Evolutionary conservation across 2,797 vertebrate species (phyloP).

Genomic region (Leptoclinus maculatus): DNA sequence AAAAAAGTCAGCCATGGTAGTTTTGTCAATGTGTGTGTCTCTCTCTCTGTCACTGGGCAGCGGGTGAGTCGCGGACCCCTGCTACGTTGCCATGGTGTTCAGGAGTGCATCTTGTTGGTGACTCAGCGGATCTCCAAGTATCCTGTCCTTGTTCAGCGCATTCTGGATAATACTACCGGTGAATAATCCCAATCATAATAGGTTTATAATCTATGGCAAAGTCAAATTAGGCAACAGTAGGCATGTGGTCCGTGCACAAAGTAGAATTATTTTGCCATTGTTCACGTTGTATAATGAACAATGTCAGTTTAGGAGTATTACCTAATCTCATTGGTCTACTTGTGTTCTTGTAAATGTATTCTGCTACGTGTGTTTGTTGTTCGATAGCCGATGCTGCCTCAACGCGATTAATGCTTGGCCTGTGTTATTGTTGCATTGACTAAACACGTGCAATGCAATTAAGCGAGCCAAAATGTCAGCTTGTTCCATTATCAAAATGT

Average conservation of each 20-base stretch:
- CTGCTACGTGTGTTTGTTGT: too few relatives aligned
- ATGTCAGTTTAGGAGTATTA: too few relatives aligned
- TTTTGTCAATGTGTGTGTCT: background rate
- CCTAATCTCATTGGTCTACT: too few relatives aligned
- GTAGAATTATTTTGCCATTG: too few relatives aligned
- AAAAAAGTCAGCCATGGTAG: background rate
- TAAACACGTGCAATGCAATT: too few relatives aligned
- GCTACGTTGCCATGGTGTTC: conserved; percentile 91
- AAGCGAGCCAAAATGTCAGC: too few relatives aligned
- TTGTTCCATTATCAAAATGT: too few relatives aligned
- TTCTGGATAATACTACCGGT: conserved; percentile 92
- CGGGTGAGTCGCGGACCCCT: conserved; percentile 86
- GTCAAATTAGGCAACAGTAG: background rate
- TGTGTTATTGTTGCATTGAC: too few relatives aligned
- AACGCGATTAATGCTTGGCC: too few relatives aligned
- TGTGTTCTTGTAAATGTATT: too few relatives aligned
- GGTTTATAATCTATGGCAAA: background rate
- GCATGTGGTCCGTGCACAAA: background rate
- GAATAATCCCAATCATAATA: conserved; percentile 13
- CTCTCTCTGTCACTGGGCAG: conserved; percentile 67
- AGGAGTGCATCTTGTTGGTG: conserved; percentile 94
- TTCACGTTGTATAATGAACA: too few relatives aligned
- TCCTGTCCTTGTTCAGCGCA: conserved; percentile 91
- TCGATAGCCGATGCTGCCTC: too few relatives aligned
- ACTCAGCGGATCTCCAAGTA: conserved; percentile 97